Base-by-base conservation (phyloP, 1,140 invertebrate species). In the Ceratina calcarata region DNA sequence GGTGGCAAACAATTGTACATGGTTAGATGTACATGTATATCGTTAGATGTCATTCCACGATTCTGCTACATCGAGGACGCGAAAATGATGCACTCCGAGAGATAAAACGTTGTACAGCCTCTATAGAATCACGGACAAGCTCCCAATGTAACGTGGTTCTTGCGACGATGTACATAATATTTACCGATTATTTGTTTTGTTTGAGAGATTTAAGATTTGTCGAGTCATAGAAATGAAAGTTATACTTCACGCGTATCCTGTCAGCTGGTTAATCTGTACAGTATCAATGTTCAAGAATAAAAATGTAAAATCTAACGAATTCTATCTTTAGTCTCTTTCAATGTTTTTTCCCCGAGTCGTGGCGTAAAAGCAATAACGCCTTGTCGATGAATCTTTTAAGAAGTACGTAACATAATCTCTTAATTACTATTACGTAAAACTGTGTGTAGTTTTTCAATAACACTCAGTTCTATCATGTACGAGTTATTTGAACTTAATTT, bases 211-310 rank as follows among this genome's bases (percentile, higher is more conserved):
- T 82, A 68, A 79, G 27, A 37, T 58, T 72, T 74, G 57, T 83
- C 77, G 67, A 80, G 76, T 72, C 61, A 49, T 81, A 78, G 15
- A 80, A 80, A 71, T 61, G 27, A 76, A 79, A 88, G 65, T 69
- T 83, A 86, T 87, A 82, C 85, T 82, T 87, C 80, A 81, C 76
- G 82, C 88, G 82, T 89, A 87, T 81, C 86, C 81, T 86, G 78
- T 86, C 86, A 91, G 81, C 82, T 88, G 83, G 67, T 79, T 88
- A 86, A 76, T 91, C 86, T 91, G 89, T 91, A 91, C 90, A 91
- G 90, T 91, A 90, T 92, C 91, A 91, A 87, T 88, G 87, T 91
- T 87, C 84, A 83, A 86, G 88, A 91, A 89, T 91, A 87, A 90
- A 78, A 86, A 67, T 79, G 76, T 69, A 80, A 86, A 80, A 78